Conservation (phyloP, 1,140 invertebrate species). For the Saxidomus purpurata region DNA sequence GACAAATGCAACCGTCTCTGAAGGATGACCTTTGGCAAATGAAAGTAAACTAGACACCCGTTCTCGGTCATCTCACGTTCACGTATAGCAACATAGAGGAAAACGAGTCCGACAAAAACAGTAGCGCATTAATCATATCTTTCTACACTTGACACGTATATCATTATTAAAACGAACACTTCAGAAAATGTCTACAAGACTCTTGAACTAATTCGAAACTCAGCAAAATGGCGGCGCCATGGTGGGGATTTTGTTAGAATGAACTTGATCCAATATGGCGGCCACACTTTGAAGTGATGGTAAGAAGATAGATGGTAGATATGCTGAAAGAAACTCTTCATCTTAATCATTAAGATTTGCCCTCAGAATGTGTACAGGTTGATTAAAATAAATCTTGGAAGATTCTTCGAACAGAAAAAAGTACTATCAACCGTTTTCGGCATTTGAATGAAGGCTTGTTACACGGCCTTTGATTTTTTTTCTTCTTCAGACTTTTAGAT, state of each 20-base stretch:
- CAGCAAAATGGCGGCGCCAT: conserved; percentile 24
- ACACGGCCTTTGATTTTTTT: not conserved
- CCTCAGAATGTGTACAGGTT: not conserved
- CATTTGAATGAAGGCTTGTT: not conserved
- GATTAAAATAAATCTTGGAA: not conserved
- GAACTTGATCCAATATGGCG: conserved; percentile 16
- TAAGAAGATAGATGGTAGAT: conserved; percentile 29
- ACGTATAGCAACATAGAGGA: not conserved
- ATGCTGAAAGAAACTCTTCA: conserved; percentile 31
- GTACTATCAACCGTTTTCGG: not conserved
- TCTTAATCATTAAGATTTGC: conserved; percentile 21
- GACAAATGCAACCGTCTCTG: too few species aligned
- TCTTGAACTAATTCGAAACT: conserved; percentile 10
- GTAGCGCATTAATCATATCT: conserved; percentile 46
- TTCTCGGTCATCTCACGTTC: not conserved
- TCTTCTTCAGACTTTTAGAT: not conserved
- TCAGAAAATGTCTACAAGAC: conserved; percentile 6
- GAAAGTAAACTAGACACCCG: too few species aligned
- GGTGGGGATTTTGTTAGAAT: conserved; percentile 23
- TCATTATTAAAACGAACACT: conserved; percentile 39
- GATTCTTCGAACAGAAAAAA: not conserved
- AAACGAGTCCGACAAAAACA: conserved; percentile 2
- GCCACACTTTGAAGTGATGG: conserved; percentile 51
- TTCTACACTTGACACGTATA: conserved; percentile 36
- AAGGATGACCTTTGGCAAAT: too few species aligned